These are phyloP conservation scores for Trichonephila clavata DNA, from an alignment of 1,140 invertebrate genomes.

Conservation along the genomic window DNA sequence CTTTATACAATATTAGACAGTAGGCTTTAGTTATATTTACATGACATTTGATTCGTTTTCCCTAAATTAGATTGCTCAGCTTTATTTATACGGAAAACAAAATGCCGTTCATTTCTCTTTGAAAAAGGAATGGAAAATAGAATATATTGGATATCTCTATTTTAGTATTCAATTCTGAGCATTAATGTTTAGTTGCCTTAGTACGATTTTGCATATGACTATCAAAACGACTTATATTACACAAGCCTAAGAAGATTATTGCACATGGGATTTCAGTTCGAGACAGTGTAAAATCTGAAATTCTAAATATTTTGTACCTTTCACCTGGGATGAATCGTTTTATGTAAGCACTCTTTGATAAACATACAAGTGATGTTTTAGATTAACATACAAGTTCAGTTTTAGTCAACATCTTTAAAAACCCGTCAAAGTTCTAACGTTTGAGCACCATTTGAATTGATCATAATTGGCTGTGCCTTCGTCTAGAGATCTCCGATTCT, in stretches of 20 bases:
- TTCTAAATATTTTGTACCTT: neutral
- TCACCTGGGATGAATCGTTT: neutral
- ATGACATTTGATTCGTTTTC: too few species aligned
- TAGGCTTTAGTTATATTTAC: too few species aligned
- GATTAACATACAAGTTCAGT: neutral
- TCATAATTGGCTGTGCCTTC: slow-evolving; percentile 71
- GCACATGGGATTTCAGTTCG: neutral
- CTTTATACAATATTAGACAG: neutral
- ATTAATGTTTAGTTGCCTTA: neutral
- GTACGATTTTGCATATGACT: neutral
- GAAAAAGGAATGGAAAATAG: too few species aligned
- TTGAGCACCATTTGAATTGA: neutral
- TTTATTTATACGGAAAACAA: too few species aligned
- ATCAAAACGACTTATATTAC: neutral
- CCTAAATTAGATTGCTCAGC: too few species aligned
- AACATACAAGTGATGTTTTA: neutral
- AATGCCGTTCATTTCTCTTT: too few species aligned
- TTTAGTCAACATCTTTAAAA: neutral
- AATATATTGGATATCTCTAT: too few species aligned
- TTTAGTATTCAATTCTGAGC: too few species aligned
- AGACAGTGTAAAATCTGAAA: neutral
- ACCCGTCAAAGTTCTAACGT: neutral
- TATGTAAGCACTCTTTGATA: neutral
- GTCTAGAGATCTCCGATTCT: slow-evolving; percentile 17
- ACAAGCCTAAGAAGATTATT: neutral